These are phyloP conservation scores for Drosophila nebulosa DNA, from an alignment of 1,140 invertebrate species.

Conservation along the genomic window DNA sequence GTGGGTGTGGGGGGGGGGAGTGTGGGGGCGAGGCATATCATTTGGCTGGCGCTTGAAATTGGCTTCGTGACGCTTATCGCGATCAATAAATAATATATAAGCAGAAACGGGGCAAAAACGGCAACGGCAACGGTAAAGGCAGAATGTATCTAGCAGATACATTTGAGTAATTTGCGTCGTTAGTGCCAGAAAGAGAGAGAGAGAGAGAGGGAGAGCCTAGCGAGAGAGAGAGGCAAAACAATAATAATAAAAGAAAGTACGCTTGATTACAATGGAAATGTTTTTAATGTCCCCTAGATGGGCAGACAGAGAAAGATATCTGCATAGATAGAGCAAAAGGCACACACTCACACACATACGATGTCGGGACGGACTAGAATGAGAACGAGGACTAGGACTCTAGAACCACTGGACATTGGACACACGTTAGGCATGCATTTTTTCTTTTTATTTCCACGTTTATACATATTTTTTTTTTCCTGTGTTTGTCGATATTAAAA, in stretches of 20 bases:
- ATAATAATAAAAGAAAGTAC: slow-evolving; percentile 80
- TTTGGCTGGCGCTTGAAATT: slow-evolving; percentile 72
- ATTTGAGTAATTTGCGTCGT: slow-evolving; percentile 80
- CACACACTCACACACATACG: neutral
- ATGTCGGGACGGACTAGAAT: neutral
- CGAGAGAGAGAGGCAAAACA: slow-evolving; percentile 72
- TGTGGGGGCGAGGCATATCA: slow-evolving; percentile 36
- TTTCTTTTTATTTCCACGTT: slow-evolving; percentile 10
- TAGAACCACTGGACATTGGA: slow-evolving; percentile 7
- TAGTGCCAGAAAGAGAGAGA: slow-evolving; percentile 72
- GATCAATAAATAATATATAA: slow-evolving; percentile 79
- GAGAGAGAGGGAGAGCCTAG: slow-evolving; percentile 74
- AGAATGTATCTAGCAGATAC: slow-evolving; percentile 77
- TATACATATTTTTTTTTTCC: no score
- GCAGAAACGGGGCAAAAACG: slow-evolving; percentile 36
- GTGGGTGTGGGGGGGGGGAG: neutral
- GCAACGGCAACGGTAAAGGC: slow-evolving; percentile 31
- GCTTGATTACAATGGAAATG: slow-evolving; percentile 80
- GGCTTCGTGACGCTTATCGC: slow-evolving; percentile 78
- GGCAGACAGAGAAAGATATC: slow-evolving; percentile 70
- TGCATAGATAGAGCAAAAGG: slow-evolving; percentile 72
- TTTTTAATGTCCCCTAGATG: slow-evolving; percentile 59
- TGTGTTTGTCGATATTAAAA: slow-evolving; percentile 63
- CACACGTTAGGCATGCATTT: slow-evolving; percentile 52
- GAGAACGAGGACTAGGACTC: neutral